Evolutionary conservation across 2,797 vertebrate species (phyloP).

Genomic region (Sarcoramphus papa): DNA sequence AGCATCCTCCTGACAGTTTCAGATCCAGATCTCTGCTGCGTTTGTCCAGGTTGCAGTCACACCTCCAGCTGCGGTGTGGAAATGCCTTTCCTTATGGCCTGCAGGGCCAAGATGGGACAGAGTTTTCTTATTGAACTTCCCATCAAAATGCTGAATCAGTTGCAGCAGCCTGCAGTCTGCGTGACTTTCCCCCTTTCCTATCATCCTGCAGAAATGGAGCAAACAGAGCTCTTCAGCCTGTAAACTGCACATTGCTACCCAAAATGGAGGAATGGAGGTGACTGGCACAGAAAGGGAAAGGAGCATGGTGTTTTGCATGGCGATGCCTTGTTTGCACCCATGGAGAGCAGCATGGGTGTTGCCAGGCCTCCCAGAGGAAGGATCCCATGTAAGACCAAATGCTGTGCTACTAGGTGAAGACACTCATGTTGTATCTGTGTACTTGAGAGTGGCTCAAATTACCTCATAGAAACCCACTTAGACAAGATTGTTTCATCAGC

Average conservation of each 20-base stretch:
- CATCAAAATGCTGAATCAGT: neutral
- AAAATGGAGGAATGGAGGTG: neutral
- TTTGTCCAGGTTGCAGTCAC: neutral
- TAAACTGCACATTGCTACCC: neutral
- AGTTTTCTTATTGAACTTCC: neutral
- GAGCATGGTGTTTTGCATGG: accelerated
- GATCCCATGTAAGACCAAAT: neutral
- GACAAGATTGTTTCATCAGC: neutral
- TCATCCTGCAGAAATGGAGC: neutral
- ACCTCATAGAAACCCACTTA: neutral
- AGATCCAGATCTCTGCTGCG: neutral
- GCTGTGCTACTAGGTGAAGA: neutral
- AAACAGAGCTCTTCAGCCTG: neutral
- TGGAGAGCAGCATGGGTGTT: neutral
- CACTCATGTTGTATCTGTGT: neutral
- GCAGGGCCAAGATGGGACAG: neutral
- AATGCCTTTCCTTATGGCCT: neutral
- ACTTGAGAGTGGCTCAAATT: neutral
- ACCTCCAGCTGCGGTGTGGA: neutral
- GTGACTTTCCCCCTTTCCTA: neutral
- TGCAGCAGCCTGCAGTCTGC: neutral
- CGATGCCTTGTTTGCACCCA: neutral
- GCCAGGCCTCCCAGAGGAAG: neutral
- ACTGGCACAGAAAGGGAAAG: neutral
- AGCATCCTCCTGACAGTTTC: neutral